Base-by-base conservation (phyloP, 2,888 invertebrate species). In the Aleiodes alternator region DNA sequence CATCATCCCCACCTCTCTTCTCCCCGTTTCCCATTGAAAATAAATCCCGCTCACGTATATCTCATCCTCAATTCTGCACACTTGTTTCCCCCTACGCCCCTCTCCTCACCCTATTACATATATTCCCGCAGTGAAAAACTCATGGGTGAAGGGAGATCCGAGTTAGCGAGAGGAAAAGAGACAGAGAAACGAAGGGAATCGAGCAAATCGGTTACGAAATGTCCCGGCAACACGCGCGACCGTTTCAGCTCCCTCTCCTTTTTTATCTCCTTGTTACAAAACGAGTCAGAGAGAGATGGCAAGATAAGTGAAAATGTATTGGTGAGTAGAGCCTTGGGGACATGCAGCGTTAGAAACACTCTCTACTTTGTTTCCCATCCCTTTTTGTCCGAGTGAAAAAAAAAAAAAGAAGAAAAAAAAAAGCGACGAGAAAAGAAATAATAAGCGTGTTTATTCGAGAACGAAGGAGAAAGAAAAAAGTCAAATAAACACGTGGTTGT, bases 191-290 rank as follows among this genome's bases (percentile, higher is more conserved):
- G 31, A 34, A 59, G 34, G 34, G 59, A 59, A 34, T 12, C 11
- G 34, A 59, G 34, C 14, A 64, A 64, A 64, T 64, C 64, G 64
- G 48, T 64, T 64, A 64, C 64, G 48, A 64, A 64, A 61, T 61
- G 43, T 61, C 34, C 61, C 61, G 43, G 61, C 61, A 34, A 38
- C 61, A 61, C 61, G 61, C 61, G 61, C 61, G 14, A 64, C 64
- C 64, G 64, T 64, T 64, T 64, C 64, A 64, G 1, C 16, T 48
- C 64, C 14, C 64, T 56, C 56, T 64, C 43, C 23, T 23, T 43
- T 8, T 43, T 43, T 43, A 8, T 43, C 11, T 43, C 7, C 3
- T 43, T 8, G 64, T 64, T 16, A 64, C 23, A 64, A 64, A 14
- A 14, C 48, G 11, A 64, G 43, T 12, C n/a, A 59, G 59, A 59